Base-by-base conservation (phyloP, 2,888 invertebrate genomes). In the Pocota personata region DNA sequence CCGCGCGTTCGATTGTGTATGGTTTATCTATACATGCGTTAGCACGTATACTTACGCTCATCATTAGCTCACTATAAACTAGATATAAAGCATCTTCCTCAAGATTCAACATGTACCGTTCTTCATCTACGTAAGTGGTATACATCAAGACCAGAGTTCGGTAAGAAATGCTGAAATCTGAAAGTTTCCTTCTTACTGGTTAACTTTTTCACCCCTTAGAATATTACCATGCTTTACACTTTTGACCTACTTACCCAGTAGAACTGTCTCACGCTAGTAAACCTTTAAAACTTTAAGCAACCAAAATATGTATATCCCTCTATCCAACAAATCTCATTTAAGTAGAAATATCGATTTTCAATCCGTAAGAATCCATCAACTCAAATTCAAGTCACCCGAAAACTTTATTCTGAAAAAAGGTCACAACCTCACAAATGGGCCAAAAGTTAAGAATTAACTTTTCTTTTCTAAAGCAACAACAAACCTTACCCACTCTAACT, bases 401-500 rank as follows among this genome's bases (percentile, higher is more conserved):
- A 32, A 62, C 60, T 46, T 40, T 14, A 2, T 14, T 37, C 19
- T 10, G 10, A 8, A 37, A 69, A 48, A 73, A 71, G 12, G 30
- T 40, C 37, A 78, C 5, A 21, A 62, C 62, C 32, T 12, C 55
- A 32, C 10, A 69, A 73, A 32, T 60, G 55, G 27, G 62, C 40
- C 64, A 77, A 77, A 86, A 67, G 66, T 76, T 52, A 55, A 82
- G 35, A 67, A 72, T 60, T 67, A 76, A 86, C 66, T 84, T 80
- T 80, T 57, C 52, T 58, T 64, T 57, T 64, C 50, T 6, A 14
- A 16, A 50, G 27, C 40, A 27, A 57, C 43, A 66, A 43, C 62
- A 69, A 71, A 48, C 37, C 64, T 5, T 37, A 66, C 3, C 40
- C 35, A 14, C 50, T 58, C 8, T 62, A 30, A 55, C 24, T 48